These are phyloP conservation scores for Drosophila repletoides DNA, from an alignment of 1,140 invertebrate species.

Conservation along the genomic window DNA sequence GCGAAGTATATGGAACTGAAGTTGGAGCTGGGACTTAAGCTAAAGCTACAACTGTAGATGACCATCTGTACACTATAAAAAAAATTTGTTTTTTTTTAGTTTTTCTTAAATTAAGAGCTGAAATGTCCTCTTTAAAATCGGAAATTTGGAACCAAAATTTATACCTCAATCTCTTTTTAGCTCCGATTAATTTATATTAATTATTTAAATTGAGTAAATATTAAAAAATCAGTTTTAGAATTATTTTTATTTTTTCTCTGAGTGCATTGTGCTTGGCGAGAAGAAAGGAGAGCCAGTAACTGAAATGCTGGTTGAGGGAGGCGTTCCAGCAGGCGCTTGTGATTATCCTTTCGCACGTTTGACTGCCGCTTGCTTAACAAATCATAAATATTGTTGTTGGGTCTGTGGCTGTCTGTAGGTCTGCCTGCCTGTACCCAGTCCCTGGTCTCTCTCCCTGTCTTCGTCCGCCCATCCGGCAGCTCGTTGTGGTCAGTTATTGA, in stretches of 20 bases:
- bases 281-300: constrained; percentile 25
- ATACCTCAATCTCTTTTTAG: too few species aligned
- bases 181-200: too few species aligned
- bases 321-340: constrained; percentile 75
- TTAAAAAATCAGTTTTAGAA: too few species aligned
- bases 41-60: background rate
- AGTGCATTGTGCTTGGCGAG: background rate
- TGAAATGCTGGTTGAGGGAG: constrained; percentile 43
- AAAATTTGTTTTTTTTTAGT: too few species aligned
- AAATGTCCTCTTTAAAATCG: too few species aligned
- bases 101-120: too few species aligned
- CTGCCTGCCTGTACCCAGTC: background rate
- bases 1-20: background rate
- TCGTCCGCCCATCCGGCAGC: constrained; percentile 1
- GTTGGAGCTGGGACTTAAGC: background rate
- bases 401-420: constrained; percentile 9
- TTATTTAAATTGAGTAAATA: too few species aligned
- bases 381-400: constrained; percentile 71
- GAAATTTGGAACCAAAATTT: too few species aligned
- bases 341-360: constrained; percentile 80
- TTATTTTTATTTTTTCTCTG: too few species aligned
- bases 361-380: constrained; percentile 74
- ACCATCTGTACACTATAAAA: too few species aligned
- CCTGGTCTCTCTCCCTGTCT: too few species aligned
- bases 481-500: constrained; percentile 68